Base-by-base conservation (phyloP, 2,113 vertebrate genomes). In the Machaerirhynchus nigripectus region DNA sequence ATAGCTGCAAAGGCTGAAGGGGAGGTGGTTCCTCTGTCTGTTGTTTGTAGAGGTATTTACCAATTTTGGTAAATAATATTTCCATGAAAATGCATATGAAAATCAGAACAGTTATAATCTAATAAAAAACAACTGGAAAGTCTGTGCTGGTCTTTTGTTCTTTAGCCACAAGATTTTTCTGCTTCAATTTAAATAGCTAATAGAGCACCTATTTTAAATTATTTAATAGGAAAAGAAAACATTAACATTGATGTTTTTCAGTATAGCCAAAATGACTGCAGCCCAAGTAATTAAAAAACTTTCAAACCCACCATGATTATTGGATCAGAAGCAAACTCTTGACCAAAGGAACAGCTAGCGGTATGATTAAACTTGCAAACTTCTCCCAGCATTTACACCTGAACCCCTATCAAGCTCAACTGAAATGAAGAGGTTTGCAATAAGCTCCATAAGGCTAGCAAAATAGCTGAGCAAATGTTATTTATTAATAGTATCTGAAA, bases 21-120 rank as follows among this genome's bases (percentile, higher is more conserved):
- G 31, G 20, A 2, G 3, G 5, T 40, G 31, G 10, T 13, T 56
- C 15, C 23, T 19, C 8, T 2, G 1, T 23, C 27, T 44, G 4
- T 13, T 55, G 22, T 64, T 91, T 49, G 78, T 12, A 78, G 27
- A 33, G 30, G 24, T 13, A 47, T 59, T 90, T 89, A 55, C 21
- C 22, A 44, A 19, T 75, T 89, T 56, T 35, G 11, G n/a, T 35
- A 40, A 87, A 64, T 30, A 60, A 15, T 64, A 61, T 39, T 83
- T 85, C 39, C 10, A 39, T 33, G 30, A 63, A 70, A 87, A 89
- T 4, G 8, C 6, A 1, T n/a, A 46, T 0, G 0, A 71, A 89
- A 82, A 49, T n/a, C 49, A n/a, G 27, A 87, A 78, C 20, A 35
- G 15, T 39, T 82, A 33, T 17, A 75, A 75, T 15, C 52, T 37